Base-by-base conservation (phyloP, 2,113 vertebrate species). In the Leuciscus idus region DNA sequence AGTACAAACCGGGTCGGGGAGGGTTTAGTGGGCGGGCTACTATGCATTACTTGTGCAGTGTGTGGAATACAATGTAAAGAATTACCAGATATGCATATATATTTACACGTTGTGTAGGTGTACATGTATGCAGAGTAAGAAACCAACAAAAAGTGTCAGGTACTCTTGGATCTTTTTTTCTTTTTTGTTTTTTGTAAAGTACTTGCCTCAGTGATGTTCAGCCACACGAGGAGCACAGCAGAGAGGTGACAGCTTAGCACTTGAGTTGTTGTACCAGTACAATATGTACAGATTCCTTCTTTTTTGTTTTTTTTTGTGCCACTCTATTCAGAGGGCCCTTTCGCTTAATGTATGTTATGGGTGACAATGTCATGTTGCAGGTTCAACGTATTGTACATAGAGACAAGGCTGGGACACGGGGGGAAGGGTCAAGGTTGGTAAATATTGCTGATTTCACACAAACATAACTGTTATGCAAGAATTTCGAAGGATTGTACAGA, bases 321-420 rank as follows among this genome's bases (percentile, higher is more conserved):
- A 96, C 92, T 93, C 96, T 98, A 96, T 97, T 96, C 96, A 96
- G 96, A 96, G 97, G 97, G 96, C 96, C 97, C 96, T 97, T 96
- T 98, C 96, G 97, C 96, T 97, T 98, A 97, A 97, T 97, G 96
- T 98, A 97, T 98, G 97, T 98, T 98, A 97, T 97, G 95, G 97
- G 98, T 98, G 97, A 98, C 97, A 97, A 97, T 97, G 97, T 99
- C 98, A 99, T 99, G 98, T 99, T 99, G 98, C 98, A 98, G 98
- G 98, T 98, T 99, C 98, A 99, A 99, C 98, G 96, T 99, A 98
- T 98, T 99, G 98, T 99, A 99, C 97, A 99, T 99, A 99, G 95
- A 95, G 90, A 70, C 77, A 87, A 92, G 91, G 88, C 62, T 83
- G 88, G 79, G 85, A 85, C 82, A 52, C 19, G 57, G 85, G 89